phyloP scores from a whole-genome alignment of 1,140 invertebrate genomes.

The Zelostemma sp. region DNA sequence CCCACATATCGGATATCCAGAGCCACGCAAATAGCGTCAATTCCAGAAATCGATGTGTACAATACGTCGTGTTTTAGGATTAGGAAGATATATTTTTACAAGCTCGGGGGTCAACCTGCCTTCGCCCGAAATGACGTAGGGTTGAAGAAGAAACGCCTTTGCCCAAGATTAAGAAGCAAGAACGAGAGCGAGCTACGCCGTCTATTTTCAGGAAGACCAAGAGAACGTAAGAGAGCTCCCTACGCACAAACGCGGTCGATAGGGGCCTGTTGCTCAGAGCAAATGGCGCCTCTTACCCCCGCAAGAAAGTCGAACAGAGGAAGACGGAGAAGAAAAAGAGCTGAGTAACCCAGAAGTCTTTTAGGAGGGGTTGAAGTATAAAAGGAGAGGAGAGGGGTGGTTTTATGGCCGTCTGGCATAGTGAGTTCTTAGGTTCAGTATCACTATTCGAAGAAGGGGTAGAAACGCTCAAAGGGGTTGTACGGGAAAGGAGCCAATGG shows the following conservation, averaged over 20 bases:
- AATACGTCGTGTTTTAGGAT: neutral
- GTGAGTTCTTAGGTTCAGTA: constrained; percentile 18
- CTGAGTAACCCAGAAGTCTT: constrained; percentile 14
- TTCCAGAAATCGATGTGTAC: too few species aligned
- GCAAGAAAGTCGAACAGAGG: constrained; percentile 22
- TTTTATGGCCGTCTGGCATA: constrained; percentile 30
- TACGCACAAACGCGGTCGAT: constrained; percentile 44
- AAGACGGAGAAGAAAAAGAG: constrained; percentile 18
- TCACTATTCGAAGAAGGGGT: constrained; percentile 21
- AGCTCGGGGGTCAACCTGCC: constrained; percentile 15
- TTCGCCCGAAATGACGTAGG: constrained; percentile 8
- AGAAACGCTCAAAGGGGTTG: constrained; percentile 3
- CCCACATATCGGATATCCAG: too few species aligned
- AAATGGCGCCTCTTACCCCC: constrained; percentile 25
- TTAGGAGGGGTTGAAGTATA: constrained; percentile 1
- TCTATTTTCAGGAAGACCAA: neutral
- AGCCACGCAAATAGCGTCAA: too few species aligned
- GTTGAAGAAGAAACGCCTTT: constrained; percentile 8
- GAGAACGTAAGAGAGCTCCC: constrained; percentile 5
- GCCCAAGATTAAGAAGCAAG: neutral
- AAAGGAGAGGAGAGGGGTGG: constrained; percentile 4
- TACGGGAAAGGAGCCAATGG: constrained; percentile 21
- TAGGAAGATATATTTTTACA: neutral
- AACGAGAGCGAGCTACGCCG: neutral
- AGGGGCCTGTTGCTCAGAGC: constrained; percentile 44